Percentiles rank a stretch among this genome's conserved stretches.
Conservation (phyloP, 2,888 invertebrate species). For the Pyrrhia umbra region DNA sequence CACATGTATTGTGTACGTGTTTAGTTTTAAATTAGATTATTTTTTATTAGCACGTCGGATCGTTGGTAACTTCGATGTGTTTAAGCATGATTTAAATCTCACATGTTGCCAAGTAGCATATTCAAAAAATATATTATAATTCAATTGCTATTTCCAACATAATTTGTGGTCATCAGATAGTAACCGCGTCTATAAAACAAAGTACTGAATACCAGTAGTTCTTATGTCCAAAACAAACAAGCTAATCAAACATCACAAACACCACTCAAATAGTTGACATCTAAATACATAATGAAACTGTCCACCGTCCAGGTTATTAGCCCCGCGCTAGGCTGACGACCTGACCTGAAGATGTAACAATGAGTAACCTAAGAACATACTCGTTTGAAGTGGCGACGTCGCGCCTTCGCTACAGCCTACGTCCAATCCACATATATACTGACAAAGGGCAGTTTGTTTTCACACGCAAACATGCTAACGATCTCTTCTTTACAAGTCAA, state of each 20-base stretch:
- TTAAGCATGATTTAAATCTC: neutral
- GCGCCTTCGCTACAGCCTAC: slow-evolving; percentile 36
- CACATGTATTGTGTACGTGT: slow-evolving; percentile 44
- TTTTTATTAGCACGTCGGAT: slow-evolving; percentile 23
- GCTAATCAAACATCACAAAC: slow-evolving; percentile 4
- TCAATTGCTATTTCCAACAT: neutral
- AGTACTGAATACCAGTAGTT: neutral
- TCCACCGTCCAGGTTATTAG: slow-evolving; percentile 45
- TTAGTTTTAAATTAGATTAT: slow-evolving; percentile 49
- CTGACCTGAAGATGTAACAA: slow-evolving; percentile 55
- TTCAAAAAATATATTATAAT: neutral
- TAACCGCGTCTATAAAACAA: neutral
- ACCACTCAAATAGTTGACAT: neutral
- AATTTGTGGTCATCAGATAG: slow-evolving; percentile 9
- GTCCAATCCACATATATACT: slow-evolving; percentile 19
- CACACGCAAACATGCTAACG: slow-evolving; percentile 42
- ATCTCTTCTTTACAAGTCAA: slow-evolving; percentile 39
- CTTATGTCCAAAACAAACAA: neutral
- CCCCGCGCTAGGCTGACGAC: slow-evolving; percentile 47
- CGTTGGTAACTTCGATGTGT: neutral
- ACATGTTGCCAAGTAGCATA: too few species aligned
- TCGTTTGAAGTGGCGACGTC: slow-evolving; percentile 26
- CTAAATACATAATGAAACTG: slow-evolving; percentile 22
- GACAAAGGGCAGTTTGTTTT: slow-evolving; percentile 40
- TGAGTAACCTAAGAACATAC: slow-evolving; percentile 53